Evolutionary conservation across 2,888 invertebrate genomes (phyloP).

Genomic region (Ganaspis brasiliensis): DNA sequence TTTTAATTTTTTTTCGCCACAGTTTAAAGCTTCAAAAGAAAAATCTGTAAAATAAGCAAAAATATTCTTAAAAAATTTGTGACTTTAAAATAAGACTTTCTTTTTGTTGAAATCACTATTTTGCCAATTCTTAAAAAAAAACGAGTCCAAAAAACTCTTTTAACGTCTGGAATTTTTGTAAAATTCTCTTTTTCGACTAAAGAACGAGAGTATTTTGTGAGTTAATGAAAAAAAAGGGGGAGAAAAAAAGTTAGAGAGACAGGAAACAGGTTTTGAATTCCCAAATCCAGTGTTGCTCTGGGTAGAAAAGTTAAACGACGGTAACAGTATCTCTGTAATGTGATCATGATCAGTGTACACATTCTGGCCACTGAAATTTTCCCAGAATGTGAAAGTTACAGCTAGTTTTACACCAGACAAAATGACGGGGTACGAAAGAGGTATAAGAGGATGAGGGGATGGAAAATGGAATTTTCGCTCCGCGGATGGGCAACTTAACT

Average conservation of each 20-base stretch:
- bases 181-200: background rate
- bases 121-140: no score
- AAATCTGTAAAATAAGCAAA: no score
- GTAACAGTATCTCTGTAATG: conserved; percentile 30
- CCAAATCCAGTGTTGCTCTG: conserved; percentile 14
- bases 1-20: no score
- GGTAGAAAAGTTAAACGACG: conserved; percentile 24
- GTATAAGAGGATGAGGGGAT: no score
- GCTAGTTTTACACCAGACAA: conserved; percentile 3
- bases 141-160: no score
- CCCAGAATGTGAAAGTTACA: conserved; percentile 1
- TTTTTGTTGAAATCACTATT: no score
- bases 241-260: conserved; percentile 6
- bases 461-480: conserved; percentile 18
- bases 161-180: background rate
- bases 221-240: conserved; percentile 6
- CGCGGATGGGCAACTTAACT: background rate
- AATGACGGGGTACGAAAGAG: no score
- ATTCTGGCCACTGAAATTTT: conserved; percentile 26
- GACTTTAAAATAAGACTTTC: no score
- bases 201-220: background rate
- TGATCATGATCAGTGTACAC: conserved; percentile 23
- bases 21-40: no score
- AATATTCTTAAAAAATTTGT: no score
- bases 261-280: conserved; percentile 14